Evolutionary conservation across 2,888 invertebrate genomes (phyloP).

Genomic region (Drosophila mulleri): DNA sequence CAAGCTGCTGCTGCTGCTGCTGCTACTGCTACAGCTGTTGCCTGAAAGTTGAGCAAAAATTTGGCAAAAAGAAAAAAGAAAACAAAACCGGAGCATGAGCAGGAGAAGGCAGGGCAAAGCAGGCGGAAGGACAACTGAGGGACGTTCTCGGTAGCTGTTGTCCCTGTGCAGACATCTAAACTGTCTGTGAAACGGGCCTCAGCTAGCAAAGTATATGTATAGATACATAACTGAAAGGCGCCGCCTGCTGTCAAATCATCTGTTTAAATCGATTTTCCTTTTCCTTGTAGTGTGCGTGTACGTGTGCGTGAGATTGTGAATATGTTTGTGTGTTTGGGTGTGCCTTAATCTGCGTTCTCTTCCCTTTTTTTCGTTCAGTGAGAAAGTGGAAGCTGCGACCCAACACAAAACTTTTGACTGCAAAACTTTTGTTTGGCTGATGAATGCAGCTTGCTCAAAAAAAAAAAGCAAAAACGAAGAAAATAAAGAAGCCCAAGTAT

Average conservation of each 20-base stretch:
- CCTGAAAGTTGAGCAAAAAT: conserved; percentile 50
- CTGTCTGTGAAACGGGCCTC: conserved; percentile 52
- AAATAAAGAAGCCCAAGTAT: conserved; percentile 33
- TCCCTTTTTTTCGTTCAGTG: conserved; percentile 9
- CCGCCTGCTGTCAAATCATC: conserved; percentile 71
- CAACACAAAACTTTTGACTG: conserved; percentile 22
- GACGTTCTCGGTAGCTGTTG: conserved; percentile 23
- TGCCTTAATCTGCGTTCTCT: conserved; percentile 26
- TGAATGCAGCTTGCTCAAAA: conserved; percentile 38
- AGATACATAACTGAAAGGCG: conserved; percentile 30
- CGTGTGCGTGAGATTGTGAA: not conserved
- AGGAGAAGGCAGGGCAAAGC: not conserved
- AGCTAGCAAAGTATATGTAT: conserved; percentile 40
- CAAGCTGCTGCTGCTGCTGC: conserved; percentile 25
- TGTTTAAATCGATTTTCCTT: conserved; percentile 76
- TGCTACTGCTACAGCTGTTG: conserved; percentile 55
- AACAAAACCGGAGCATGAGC: conserved; percentile 6
- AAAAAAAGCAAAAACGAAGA: not conserved
- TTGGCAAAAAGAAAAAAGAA: conserved; percentile 38
- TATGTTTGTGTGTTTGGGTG: conserved; percentile 11
- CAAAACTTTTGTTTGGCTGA: conserved; percentile 47
- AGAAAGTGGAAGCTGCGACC: conserved; percentile 5
- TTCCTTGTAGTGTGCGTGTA: conserved; percentile 52
- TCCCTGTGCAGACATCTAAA: conserved; percentile 40
- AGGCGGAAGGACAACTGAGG: conserved; percentile 44